Evolutionary conservation across 1,140 invertebrate genomes (phyloP), one percentile per base, ranked within the genome.

Genomic region (Pseudomyrmex gracilis): DNA sequence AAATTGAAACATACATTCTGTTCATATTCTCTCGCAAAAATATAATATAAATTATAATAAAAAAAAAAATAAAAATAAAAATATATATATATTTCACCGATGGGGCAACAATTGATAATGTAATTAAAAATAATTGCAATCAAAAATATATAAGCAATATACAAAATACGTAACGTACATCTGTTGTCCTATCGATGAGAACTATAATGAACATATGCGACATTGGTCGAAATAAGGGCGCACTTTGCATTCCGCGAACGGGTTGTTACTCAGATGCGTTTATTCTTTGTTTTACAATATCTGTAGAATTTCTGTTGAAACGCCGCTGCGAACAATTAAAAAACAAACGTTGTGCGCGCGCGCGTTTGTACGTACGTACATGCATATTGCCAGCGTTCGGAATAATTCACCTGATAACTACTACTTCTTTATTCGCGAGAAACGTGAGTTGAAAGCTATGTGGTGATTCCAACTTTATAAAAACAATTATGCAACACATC

Each of bases 381-480:
- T 70, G 47, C 12, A 43, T 43, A 58, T 43, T 9, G 4, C 13
- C 73, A 13, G 2, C 53, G 43, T 70, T 70, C 53, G 20, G 43
- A 47, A 78, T 58, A 78, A 58, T 58, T 8, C 12, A 49, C 24
- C 20, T 45, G 13, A 15, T 12, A 55, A 17, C 15, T 78, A 17
- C 15, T 78, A 34, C 34, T 34, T 34, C 49, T 58, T 80, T 43
- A 80, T 60, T 57, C 49, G 61, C 9, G 1, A 60, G 49, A 47
- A 70, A 80, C 76, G 66, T 58, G 53, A 57, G 66, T 70, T 34
- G 66, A 78, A 70, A 78, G 64, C 43, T 24, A 70, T 70, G 15
- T 80, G 66, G 22, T 80, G 43, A 80, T 80, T 80, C 76, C 47
- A 57, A 70, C 20, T 80, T 49, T 58, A 47, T 58, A 80, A 80